Evolutionary conservation across 2,113 vertebrate genomes (phyloP), one percentile per base, ranked within the genome.

Genomic region (Panthera uncia): DNA sequence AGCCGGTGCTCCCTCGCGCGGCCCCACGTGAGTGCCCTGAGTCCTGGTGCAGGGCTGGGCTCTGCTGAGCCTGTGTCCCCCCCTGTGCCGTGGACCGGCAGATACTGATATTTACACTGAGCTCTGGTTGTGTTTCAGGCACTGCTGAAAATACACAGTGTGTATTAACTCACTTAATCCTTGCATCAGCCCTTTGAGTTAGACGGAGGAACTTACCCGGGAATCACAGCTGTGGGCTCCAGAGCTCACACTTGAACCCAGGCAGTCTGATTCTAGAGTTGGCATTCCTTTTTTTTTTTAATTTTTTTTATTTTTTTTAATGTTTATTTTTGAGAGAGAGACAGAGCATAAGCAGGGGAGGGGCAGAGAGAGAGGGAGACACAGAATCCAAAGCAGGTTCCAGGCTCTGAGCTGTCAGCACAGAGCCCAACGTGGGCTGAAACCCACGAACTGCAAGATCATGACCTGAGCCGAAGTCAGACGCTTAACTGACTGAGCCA

Each of bases 1-100:
- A 99, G 99, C 38, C 98, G 99, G 63, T 99, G 99, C 95, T 98
- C 99, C 97, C 98, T 99, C 5, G 98, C 99, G 25, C 98, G 98
- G 61, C 99, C 99, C 10, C 99, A 99, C 97, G 99, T 99, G 98
- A 99, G 99, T 98, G 89, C 31, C 14, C 63, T 33, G 41, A 3
- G 0, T 1, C 73, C 48, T 4, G 0, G 0, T 23, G 1, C 0
- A 0, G 21, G 4, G 71, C 48, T 48, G 0, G 78, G 11, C 76
- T 11, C 48, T 5, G 66, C 69, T 27, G 55, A 36, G 83, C 41
- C 73, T 19, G 18, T 25, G 19, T 87, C 63, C 36, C 31, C 38
- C 1, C 0, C 61, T 68, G 71, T 27, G 8, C 4, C 21, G 0
- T 2, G 11, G n/a, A 52, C 21, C 19, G 27, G 14, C 65, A 45